Conservation (phyloP, 2,113 vertebrate genomes). For the Ptilonorhynchus violaceus region DNA sequence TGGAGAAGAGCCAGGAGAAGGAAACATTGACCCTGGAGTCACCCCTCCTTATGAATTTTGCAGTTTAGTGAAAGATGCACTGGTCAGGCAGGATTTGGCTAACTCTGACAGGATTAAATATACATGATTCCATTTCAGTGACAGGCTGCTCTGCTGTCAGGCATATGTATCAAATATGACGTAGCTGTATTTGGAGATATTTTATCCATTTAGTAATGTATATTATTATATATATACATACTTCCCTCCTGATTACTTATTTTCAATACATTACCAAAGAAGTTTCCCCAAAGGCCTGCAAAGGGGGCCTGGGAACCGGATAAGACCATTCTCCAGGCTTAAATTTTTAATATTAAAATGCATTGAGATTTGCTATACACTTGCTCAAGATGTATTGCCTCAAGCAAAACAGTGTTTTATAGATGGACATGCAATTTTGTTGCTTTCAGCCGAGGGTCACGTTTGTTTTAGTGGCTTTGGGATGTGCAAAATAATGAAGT, state of each 20-base stretch:
- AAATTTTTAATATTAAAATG: slow-evolving; percentile 87
- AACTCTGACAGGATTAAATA: slow-evolving; percentile 50
- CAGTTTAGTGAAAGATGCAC: slow-evolving; percentile 56
- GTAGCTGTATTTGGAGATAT: slow-evolving; percentile 29
- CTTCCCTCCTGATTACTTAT: slow-evolving; percentile 20
- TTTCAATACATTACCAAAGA: slow-evolving; percentile 42
- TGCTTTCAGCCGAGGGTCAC: slow-evolving; percentile 2
- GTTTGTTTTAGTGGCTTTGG: not conserved
- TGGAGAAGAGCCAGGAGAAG: slow-evolving; percentile 35
- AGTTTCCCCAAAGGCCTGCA: slow-evolving; percentile 31
- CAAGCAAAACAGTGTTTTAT: slow-evolving; percentile 81
- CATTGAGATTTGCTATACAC: slow-evolving; percentile 78
- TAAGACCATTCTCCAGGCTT: slow-evolving; percentile 69
- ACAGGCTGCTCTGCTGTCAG: slow-evolving; percentile 35
- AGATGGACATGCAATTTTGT: slow-evolving; percentile 67
- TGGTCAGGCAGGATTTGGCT: slow-evolving; percentile 53
- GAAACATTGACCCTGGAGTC: slow-evolving; percentile 18
- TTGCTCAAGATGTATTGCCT: slow-evolving; percentile 81
- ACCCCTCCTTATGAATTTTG: slow-evolving; percentile 58
- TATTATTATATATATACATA: slow-evolving; percentile 27
- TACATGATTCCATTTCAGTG: slow-evolving; percentile 43
- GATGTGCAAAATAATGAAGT: not conserved
- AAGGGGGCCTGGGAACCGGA: slow-evolving; percentile 60
- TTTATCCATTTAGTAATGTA: slow-evolving; percentile 46
- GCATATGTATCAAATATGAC: slow-evolving; percentile 13